Conservation (phyloP, 2,113 vertebrate species). For the Pantherophis guttatus region DNA sequence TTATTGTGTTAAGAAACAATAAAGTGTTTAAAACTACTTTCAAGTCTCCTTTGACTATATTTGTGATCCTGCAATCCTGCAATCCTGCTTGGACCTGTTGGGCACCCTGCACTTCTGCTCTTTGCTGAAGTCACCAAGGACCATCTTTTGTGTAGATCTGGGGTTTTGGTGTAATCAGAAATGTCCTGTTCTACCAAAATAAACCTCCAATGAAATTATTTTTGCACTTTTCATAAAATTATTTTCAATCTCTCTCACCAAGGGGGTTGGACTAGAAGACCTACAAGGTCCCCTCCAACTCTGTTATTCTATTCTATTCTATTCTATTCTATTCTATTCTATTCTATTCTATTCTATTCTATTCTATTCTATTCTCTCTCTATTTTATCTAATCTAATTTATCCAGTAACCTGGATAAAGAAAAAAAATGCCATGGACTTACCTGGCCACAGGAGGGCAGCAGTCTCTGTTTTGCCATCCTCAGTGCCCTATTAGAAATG, state of each 20-base stretch:
- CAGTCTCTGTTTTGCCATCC: not conserved
- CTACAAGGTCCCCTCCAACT: too few relatives aligned
- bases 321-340: too few relatives aligned
- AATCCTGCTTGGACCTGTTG: not conserved
- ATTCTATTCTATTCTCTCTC: not conserved
- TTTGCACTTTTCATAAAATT: not conserved
- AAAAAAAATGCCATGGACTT: accelerated
- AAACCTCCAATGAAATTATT: not conserved
- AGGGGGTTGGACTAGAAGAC: too few relatives aligned
- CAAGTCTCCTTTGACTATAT: not conserved
- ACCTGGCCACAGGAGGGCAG: not conserved
- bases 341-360: too few relatives aligned
- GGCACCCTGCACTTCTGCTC: not conserved
- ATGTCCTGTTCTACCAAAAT: not conserved
- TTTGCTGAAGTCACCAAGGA: not conserved
- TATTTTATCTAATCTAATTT: not conserved
- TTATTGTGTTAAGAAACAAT: not conserved
- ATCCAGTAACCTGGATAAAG: not conserved
- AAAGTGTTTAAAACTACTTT: not conserved
- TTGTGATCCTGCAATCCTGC: not conserved
- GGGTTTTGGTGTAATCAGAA: not conserved
- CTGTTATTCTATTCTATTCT: too few relatives aligned
- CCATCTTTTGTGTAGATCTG: not conserved
- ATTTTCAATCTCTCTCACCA: not conserved
- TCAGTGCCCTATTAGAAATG: not conserved